Conservation (phyloP, 2,888 invertebrate genomes). For the Leptinotarsa peninsularis region DNA sequence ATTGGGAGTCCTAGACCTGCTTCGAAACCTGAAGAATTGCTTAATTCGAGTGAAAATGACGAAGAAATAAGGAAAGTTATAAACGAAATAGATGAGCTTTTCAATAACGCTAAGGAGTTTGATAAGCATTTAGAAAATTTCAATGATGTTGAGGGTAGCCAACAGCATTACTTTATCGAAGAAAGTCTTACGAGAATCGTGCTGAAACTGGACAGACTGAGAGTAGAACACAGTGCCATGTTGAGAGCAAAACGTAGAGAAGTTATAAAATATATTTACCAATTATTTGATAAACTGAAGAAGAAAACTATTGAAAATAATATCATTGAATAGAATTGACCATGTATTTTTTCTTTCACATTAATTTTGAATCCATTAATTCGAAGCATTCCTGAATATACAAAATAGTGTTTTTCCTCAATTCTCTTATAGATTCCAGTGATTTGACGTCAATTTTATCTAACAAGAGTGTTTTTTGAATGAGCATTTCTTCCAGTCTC, state of each 20-base stretch:
- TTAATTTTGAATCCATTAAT: conserved; percentile 38
- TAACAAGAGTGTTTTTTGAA: conserved; percentile 47
- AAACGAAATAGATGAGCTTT: not conserved
- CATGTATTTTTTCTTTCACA: conserved; percentile 6
- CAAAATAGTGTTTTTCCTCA: conserved; percentile 45
- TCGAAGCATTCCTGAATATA: conserved; percentile 46
- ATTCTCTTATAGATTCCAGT: conserved; percentile 42
- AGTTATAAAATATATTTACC: conserved; percentile 36
- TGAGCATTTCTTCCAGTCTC: conserved; percentile 47
- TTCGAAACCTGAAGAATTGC: not conserved
- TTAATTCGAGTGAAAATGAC: not conserved
- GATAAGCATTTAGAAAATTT: not conserved
- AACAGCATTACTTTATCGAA: conserved; percentile 34
- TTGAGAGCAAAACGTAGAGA: conserved; percentile 21
- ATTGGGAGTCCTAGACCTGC: not conserved
- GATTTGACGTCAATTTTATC: conserved; percentile 47
- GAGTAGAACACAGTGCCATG: conserved; percentile 15
- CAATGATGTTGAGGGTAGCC: conserved; percentile 23
- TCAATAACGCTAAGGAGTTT: not conserved
- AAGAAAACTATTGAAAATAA: not conserved
- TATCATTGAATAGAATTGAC: not conserved
- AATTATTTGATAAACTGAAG: conserved; percentile 28
- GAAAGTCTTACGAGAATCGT: conserved; percentile 33
- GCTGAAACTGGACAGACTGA: conserved; percentile 13
- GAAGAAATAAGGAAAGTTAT: not conserved